Evolutionary conservation across 2,113 vertebrate genomes (phyloP).

Genomic region (crab-eating macaque (Macaca fascicularis)): DNA sequence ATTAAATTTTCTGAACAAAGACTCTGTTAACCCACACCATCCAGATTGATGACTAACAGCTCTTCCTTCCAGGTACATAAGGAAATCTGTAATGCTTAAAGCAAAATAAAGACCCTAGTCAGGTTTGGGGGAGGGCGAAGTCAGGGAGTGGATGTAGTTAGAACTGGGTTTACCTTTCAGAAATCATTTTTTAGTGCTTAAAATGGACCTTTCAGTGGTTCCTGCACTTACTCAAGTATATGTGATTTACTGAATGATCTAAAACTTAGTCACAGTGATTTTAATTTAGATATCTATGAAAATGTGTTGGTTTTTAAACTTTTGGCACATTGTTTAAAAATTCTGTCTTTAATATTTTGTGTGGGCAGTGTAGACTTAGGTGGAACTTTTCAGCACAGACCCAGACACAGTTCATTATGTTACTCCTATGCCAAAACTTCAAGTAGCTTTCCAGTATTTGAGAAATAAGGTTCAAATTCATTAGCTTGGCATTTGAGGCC

Average conservation of each 20-base stretch:
- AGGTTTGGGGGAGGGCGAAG: not conserved
- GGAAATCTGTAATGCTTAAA: slow-evolving; percentile 42
- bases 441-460: slow-evolving; percentile 19
- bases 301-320: slow-evolving; percentile 22
- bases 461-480: slow-evolving; percentile 1
- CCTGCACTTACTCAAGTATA: not conserved
- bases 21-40: slow-evolving; percentile 29
- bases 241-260: not conserved
- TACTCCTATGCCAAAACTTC: slow-evolving; percentile 24
- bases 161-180: not conserved
- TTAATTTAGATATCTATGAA: slow-evolving; percentile 35
- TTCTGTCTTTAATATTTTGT: not conserved
- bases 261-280: slow-evolving; percentile 1
- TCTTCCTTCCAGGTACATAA: slow-evolving; percentile 41
- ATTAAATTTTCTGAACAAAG: slow-evolving; percentile 69
- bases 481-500: slow-evolving; percentile 14
- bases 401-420: not conserved
- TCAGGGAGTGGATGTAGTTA: not conserved
- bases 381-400: slow-evolving; percentile 45
- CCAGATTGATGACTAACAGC: slow-evolving; percentile 47
- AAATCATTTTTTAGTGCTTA: slow-evolving; percentile 36
- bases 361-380: not conserved
- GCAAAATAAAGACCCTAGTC: slow-evolving; percentile 50
- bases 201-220: not conserved
- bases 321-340: not conserved